phyloP scores from a whole-genome alignment of 2,888 invertebrate genomes.

The Alviniconcha strummeri region DNA sequence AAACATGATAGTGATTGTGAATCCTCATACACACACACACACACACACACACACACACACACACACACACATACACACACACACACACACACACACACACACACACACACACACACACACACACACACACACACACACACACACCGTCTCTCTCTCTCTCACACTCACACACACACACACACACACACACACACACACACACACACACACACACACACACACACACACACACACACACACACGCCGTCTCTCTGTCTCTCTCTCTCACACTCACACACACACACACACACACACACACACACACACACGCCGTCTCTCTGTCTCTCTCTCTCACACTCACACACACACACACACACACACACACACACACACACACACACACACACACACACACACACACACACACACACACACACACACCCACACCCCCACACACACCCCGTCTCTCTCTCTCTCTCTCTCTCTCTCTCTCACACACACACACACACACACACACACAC shows the following conservation, averaged over 20 bases:
- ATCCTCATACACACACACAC: not conserved
- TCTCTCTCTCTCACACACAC: too few species aligned
- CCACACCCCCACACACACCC: not conserved
- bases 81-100: not conserved
- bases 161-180: not conserved
- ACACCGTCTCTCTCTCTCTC: too few species aligned
- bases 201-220: too few species aligned
- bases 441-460: too few species aligned
- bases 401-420: conserved; percentile 1
- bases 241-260: too few species aligned
- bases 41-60: not conserved
- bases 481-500: too few species aligned
- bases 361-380: not conserved
- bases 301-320: not conserved
- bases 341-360: not conserved
- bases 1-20: not conserved
- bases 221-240: too few species aligned
- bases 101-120: not conserved
- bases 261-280: not conserved
- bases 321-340: not conserved
- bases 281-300: not conserved
- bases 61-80: not conserved
- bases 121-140: not conserved
- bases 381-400: not conserved
- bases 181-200: not conserved